These are phyloP conservation scores for Lumbricus terrestris DNA, from an alignment of 2,888 invertebrate species.

Conservation along the genomic window DNA sequence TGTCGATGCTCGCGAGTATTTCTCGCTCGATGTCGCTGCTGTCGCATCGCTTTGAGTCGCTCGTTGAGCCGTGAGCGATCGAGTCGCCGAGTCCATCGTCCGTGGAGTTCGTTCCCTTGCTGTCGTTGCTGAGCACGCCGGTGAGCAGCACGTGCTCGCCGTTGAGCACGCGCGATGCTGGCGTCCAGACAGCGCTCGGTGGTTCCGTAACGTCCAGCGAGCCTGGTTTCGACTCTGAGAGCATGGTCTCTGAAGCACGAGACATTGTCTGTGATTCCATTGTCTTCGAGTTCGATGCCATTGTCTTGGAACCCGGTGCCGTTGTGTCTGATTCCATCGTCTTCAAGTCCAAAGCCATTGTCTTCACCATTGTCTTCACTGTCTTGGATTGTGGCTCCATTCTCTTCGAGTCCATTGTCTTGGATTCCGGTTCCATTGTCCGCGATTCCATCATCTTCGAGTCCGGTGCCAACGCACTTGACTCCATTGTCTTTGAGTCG, in stretches of 20 bases:
- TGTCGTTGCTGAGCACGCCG: constrained; percentile 21
- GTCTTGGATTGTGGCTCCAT: too few relatives aligned
- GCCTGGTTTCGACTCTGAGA: background rate
- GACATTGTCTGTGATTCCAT: too few relatives aligned
- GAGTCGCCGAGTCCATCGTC: constrained; percentile 55
- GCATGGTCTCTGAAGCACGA: too few relatives aligned
- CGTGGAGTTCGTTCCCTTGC: constrained; percentile 44
- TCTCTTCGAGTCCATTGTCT: too few relatives aligned
- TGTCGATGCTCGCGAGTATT: background rate
- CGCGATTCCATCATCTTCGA: too few relatives aligned
- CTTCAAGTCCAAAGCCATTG: background rate
- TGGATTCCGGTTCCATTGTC: too few relatives aligned
- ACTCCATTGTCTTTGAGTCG: background rate
- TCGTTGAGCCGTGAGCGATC: constrained; percentile 31
- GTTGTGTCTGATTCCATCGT: background rate
- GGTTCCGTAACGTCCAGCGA: background rate
- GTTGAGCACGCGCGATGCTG: background rate
- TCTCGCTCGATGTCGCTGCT: background rate
- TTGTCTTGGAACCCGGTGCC: background rate
- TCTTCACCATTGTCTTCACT: too few relatives aligned
- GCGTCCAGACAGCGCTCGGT: background rate
- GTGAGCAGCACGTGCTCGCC: background rate
- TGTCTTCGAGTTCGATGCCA: background rate
- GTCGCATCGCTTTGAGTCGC: constrained; percentile 30
- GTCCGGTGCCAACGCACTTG: background rate